Conservation (phyloP, 2,888 invertebrate species). For the Phymatocera aterrima region DNA sequence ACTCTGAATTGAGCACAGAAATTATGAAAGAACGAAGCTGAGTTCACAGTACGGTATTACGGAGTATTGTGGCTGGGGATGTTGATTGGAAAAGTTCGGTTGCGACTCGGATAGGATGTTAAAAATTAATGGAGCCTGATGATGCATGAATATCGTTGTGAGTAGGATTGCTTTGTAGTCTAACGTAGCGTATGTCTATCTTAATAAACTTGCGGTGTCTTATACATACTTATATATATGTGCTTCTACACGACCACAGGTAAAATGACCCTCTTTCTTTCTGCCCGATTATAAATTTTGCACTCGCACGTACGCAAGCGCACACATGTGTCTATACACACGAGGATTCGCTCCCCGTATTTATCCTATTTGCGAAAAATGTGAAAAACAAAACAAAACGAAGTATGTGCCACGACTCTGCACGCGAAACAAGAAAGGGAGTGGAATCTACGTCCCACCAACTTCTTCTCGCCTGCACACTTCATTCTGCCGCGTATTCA, state of each 20-base stretch:
- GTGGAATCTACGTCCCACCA: neutral
- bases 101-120: conserved; percentile 32
- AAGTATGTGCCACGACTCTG: neutral
- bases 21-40: neutral
- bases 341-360: neutral
- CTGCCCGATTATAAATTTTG: conserved; percentile 11
- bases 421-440: neutral
- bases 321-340: neutral
- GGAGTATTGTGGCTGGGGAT: neutral
- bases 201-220: neutral
- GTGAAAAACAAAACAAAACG: neutral
- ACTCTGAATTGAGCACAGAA: neutral
- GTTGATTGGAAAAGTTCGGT: conserved; percentile 43
- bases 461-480: conserved; percentile 10
- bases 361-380: neutral
- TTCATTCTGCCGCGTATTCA: neutral
- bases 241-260: conserved; percentile 15
- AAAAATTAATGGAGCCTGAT: conserved; percentile 39
- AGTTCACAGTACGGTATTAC: conserved; percentile 17
- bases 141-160: conserved; percentile 40
- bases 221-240: too few relatives aligned
- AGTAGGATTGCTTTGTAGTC: neutral
- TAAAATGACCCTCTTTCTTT: neutral
- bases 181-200: neutral
- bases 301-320: neutral